Evolutionary conservation across 2,797 vertebrate genomes (phyloP).

Genomic region (Petrocephalus schoutedeni): DNA sequence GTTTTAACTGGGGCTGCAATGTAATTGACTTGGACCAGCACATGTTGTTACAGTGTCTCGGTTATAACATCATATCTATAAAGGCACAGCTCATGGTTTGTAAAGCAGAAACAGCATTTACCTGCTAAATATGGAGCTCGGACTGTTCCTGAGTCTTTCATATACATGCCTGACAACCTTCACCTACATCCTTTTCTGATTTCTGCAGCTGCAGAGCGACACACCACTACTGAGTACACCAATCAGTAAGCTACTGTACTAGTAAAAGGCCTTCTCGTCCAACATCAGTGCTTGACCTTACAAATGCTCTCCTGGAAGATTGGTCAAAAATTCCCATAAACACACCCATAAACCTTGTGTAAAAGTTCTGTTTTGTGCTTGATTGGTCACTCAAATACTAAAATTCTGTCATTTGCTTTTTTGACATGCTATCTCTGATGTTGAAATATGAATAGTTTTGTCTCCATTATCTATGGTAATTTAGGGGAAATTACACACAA

Average conservation of each 20-base stretch:
- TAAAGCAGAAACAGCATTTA: neutral
- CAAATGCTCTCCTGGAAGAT: too few species aligned
- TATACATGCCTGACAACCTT: neutral
- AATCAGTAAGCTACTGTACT: neutral
- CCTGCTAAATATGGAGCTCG: neutral
- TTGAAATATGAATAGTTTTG: neutral
- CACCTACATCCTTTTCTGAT: neutral
- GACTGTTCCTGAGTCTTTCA: neutral
- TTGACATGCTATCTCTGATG: neutral
- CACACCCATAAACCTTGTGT: too few species aligned
- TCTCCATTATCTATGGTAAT: neutral
- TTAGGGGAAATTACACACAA: neutral
- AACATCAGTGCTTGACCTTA: too few species aligned
- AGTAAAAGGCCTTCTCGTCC: too few species aligned
- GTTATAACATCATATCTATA: neutral
- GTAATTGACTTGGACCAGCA: neutral
- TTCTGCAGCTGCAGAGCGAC: neutral
- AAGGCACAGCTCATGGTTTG: neutral
- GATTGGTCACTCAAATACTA: neutral
- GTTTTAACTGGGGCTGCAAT: neutral
- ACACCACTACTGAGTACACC: neutral
- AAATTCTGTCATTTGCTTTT: neutral
- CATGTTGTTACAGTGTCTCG: neutral
- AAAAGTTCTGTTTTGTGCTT: neutral
- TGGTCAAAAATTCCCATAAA: too few species aligned